Percentiles rank a stretch among this genome's conserved stretches.
phyloP scores from a whole-genome alignment of 2,888 invertebrate genomes.

The Brachypterus glaber region DNA sequence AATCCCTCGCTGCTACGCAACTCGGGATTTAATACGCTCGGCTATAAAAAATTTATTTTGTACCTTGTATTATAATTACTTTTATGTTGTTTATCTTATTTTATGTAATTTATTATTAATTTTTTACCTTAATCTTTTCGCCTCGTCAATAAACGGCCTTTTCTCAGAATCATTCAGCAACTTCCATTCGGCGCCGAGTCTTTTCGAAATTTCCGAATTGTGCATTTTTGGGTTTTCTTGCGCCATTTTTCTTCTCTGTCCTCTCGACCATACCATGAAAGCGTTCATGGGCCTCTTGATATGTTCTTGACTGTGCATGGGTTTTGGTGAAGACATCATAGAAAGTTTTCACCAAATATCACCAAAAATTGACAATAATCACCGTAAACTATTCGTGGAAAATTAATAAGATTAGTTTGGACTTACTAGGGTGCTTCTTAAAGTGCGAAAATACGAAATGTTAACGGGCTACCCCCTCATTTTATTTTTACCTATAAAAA shows the following conservation, averaged over 20 bases:
- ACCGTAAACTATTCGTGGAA: too few relatives aligned
- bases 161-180: slow-evolving; percentile 77
- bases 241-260: slow-evolving; percentile 83
- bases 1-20: too few relatives aligned
- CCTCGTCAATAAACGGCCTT: slow-evolving; percentile 83
- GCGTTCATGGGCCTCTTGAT: slow-evolving; percentile 76
- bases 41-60: too few relatives aligned
- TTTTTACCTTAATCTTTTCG: slow-evolving; percentile 71
- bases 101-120: too few relatives aligned
- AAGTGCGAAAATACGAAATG: too few relatives aligned
- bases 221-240: slow-evolving; percentile 93
- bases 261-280: slow-evolving; percentile 85
- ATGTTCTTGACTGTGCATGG: slow-evolving; percentile 45
- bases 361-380: not conserved
- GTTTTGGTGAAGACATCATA: slow-evolving; percentile 31
- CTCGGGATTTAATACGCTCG: too few relatives aligned
- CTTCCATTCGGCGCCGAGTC: slow-evolving; percentile 84
- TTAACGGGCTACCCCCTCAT: too few relatives aligned
- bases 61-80: too few relatives aligned
- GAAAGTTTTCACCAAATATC: not conserved
- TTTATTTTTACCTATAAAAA: too few relatives aligned
- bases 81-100: too few relatives aligned
- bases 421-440: too few relatives aligned
- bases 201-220: slow-evolving; percentile 82
- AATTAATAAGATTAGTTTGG: too few relatives aligned